Base-by-base conservation (phyloP, 35 echinoderm and acorn worm genomes). In the Amphiura filiformis region DNA sequence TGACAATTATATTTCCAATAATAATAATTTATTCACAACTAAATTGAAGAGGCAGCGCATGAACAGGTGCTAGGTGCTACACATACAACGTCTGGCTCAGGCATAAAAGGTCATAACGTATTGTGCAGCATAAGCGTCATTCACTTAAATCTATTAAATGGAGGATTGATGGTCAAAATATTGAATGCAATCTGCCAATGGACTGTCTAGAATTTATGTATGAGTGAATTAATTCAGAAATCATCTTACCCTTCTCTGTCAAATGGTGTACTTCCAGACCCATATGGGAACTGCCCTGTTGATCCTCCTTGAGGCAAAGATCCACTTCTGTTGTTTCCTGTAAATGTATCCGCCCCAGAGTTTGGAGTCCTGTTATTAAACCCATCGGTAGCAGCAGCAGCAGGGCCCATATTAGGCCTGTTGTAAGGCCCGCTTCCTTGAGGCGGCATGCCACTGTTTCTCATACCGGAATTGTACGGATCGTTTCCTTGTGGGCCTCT, bases 211-310 rank as follows among this genome's bases (percentile, higher is more conserved):
- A n/a, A n/a, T n/a, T n/a, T n/a, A n/a, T n/a, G n/a, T n/a, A n/a
- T n/a, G n/a, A n/a, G n/a, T n/a, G n/a, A n/a, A n/a, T n/a, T n/a
- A n/a, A n/a, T n/a, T n/a, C n/a, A n/a, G n/a, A n/a, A n/a, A n/a
- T 39, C 18, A 17, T 23, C 52, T 79, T 80, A 91, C 89, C 82
- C 64, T 65, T 91, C 89, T 30, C 89, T 44, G 22, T 91, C 89
- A 91, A 56, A 91, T 34, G 82, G 89, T 41, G 65, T 32, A 15
- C 2, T 70, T 15, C 61, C 61, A 26, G 61, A 70, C 57, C 89
- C 89, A 91, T 91, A 91, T 26, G 70, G 82, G 26, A 34, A 84
- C 41, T 91, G 82, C 17, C 61, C 61, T 9, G 65, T 61, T 39
- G 34, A 14, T 77, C 82, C 82, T 26, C 80, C 89, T 57, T 79